These are phyloP conservation scores for Panthera leo DNA, from an alignment of 2,113 vertebrate genomes.

Conservation along the genomic window DNA sequence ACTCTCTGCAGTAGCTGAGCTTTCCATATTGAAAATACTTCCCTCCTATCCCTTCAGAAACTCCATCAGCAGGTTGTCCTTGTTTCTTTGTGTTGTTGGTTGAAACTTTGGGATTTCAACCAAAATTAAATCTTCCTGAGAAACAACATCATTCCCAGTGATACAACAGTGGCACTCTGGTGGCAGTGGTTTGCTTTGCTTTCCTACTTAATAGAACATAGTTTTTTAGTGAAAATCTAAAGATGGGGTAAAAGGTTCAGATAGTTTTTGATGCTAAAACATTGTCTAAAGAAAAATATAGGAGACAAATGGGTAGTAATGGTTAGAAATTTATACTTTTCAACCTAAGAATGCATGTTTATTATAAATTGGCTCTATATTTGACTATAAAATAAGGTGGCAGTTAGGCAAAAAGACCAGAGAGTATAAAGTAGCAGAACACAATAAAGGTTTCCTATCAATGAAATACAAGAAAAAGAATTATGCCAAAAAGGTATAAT, in stretches of 20 bases:
- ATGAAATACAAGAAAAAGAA: neutral
- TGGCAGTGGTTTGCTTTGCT: neutral
- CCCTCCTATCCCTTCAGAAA: neutral
- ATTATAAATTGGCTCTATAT: neutral
- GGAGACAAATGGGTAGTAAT: neutral
- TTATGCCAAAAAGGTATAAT: neutral
- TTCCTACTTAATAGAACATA: neutral
- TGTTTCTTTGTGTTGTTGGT: neutral
- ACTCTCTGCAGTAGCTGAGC: neutral
- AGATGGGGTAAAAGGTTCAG: neutral
- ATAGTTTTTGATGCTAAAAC: neutral
- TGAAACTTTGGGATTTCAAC: neutral
- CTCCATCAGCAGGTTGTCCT: neutral
- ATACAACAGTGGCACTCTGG: neutral
- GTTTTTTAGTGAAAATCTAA: constrained; percentile 16
- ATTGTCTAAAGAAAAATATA: neutral
- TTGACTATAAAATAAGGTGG: neutral
- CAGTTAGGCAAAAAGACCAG: neutral
- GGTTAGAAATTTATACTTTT: neutral
- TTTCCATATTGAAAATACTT: neutral
- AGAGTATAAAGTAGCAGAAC: neutral
- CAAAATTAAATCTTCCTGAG: neutral
- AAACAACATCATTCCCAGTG: neutral
- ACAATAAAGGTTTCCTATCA: neutral
- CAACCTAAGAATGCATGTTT: neutral